Evolutionary conservation across 1,140 invertebrate genomes (phyloP).

Genomic region (Trichonephila clavata): DNA sequence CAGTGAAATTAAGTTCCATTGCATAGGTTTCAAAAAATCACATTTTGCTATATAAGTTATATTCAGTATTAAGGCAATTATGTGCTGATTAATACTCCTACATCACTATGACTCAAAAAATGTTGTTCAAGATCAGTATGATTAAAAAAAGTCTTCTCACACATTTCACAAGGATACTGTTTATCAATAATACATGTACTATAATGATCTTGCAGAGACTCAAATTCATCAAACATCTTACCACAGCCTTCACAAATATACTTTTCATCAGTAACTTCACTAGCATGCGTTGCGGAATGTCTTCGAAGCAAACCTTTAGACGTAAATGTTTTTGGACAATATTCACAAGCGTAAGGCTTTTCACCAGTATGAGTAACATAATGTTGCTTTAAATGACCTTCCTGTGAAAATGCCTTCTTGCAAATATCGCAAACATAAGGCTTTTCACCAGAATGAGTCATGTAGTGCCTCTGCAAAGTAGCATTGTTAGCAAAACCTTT

Average conservation of each 20-base stretch:
- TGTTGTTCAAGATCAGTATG: conserved; percentile 66
- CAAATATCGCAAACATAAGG: conserved; percentile 47
- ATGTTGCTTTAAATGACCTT: conserved; percentile 64
- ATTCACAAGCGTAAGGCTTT: conserved; percentile 42
- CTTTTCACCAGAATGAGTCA: conserved; percentile 46
- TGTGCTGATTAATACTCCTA: conserved; percentile 35
- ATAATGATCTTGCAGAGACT: conserved; percentile 53
- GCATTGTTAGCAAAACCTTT: conserved; percentile 66
- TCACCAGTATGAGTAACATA: conserved; percentile 51
- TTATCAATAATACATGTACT: conserved; percentile 53
- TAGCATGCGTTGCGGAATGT: conserved; percentile 34
- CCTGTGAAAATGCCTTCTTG: conserved; percentile 53
- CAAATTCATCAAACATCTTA: conserved; percentile 28
- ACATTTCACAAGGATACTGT: conserved; percentile 65
- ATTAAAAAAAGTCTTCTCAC: conserved; percentile 57
- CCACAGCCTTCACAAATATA: conserved; percentile 45
- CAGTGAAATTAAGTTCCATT: conserved; percentile 10
- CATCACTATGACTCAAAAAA: conserved; percentile 57
- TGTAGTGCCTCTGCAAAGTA: conserved; percentile 45
- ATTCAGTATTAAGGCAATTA: conserved; percentile 7
- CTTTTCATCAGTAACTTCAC: not conserved
- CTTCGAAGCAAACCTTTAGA: conserved; percentile 50
- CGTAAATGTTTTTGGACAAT: conserved; percentile 46
- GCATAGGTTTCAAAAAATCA: not conserved
- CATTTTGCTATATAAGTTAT: not conserved